Base-by-base conservation (phyloP, 2,888 invertebrate genomes). In the Adelognathus sp. region DNA sequence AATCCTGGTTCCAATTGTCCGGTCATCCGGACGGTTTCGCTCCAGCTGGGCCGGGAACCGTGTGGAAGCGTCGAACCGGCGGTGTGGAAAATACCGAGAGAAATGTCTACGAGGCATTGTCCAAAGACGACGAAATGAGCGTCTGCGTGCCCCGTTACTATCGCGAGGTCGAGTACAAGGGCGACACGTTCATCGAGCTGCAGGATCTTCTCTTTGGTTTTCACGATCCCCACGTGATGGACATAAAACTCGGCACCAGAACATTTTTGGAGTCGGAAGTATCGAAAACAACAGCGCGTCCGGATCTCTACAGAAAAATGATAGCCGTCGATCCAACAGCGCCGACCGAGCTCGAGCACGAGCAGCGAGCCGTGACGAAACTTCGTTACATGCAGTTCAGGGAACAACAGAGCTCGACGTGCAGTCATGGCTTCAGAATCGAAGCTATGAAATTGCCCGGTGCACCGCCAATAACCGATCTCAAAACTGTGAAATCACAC, bases 201-300 rank as follows among this genome's bases (percentile, higher is more conserved):
- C 98, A 99, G 92, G 98, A 99, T 92, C 93, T 99, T 18, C 92
- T 98, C 24, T 96, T 97, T 86, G 97, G 97, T 73, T 99, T 98
- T 92, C 93, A 94, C 87, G 97, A 98, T 92, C 98, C 98, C 0
- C 96, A 96, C 88, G 98, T 99, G 0, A 98, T 99, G 95, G 99
- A 99, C 91, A 96, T 99, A 79, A 99, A 99, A 93, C 97, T 99
- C 95, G 99, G 99, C 50, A 97, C 96, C 1, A 94, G 98, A 87
- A 99, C 99, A 18, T 99, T 99, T 92, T 93, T 98, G 41, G 99
- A 99, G 92, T 96, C 96, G 1, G 99, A 99, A 93, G 99, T 99
- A 44, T 95, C 95, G 88, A 99, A 98, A 89, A 95, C 95, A 24
- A 95, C 94, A 52, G 95, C 97, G 16, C 94, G 99, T 60, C 89